Evolutionary conservation across 1,140 invertebrate species (phyloP).

Genomic region (Conus ventricosus): DNA sequence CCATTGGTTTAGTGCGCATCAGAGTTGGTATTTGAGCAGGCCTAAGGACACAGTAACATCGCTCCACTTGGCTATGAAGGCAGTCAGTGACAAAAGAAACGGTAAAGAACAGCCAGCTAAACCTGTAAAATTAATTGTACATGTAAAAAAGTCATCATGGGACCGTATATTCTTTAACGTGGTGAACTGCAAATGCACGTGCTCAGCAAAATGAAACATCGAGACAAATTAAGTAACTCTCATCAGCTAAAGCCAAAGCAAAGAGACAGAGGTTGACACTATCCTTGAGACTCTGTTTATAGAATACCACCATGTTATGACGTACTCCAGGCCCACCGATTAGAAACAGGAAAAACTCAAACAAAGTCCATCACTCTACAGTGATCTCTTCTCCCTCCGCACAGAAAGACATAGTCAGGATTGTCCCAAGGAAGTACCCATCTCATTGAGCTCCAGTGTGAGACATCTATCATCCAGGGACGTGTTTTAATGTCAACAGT

Average conservation of each 20-base stretch:
- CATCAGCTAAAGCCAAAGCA: neutral
- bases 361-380: too few relatives aligned
- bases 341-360: too few relatives aligned
- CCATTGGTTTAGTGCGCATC: neutral
- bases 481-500: too few relatives aligned
- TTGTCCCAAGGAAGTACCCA: too few relatives aligned
- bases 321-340: too few relatives aligned
- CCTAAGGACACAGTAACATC: neutral
- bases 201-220: neutral
- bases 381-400: too few relatives aligned
- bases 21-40: neutral
- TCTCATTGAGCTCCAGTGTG: too few relatives aligned
- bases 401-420: too few relatives aligned
- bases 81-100: neutral
- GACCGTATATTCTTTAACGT: neutral
- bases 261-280: neutral
- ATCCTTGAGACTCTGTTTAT: neutral
- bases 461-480: too few relatives aligned
- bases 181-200: neutral
- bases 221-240: neutral
- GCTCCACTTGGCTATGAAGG: neutral
- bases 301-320: too few relatives aligned
- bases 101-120: neutral
- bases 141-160: neutral
- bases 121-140: neutral